Base-by-base conservation (phyloP, 2,888 invertebrate species). In the Exephanes ischioxanthus region DNA sequence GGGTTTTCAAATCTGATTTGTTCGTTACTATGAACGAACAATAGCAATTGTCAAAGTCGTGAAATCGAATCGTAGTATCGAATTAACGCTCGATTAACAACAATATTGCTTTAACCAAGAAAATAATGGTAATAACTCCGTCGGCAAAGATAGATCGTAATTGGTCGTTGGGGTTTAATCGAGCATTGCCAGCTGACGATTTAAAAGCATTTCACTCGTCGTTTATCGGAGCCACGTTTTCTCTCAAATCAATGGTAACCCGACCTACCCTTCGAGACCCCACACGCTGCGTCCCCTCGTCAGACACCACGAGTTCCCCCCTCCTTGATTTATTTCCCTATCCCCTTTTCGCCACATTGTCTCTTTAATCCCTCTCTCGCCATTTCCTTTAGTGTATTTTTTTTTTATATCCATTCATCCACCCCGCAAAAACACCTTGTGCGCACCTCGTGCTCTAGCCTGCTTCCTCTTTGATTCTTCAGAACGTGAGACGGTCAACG, bases 401-500 rank as follows among this genome's bases (percentile, higher is more conserved):
- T 30, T 68, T 41, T 45, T 78, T 22, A 1, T 33, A 3, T 71
- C 48, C 41, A 7, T 75, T 61, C n/a, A 75, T 72, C 73, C 67
- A 48, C 48, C 48, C 67, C 63, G 45, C 63, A 41, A 76, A 61
- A 71, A 80, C 48, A 72, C 70, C 76, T 76, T 85, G 53, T 83
- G 80, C 82, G 79, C 75, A 80, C 83, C 85, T 80, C 83, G 85
- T 86, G 80, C 67, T 83, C 77, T 85, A 85, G 85, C 83, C 80
- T 86, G 77, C 80, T 86, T 86, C 83, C 83, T 86, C 86, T 86
- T 86, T 86, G 86, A 86, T 86, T 86, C 86, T 86, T 86, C 86
- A 86, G 86, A 86, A 86, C 86, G 86, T 68, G 86, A 86, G 86
- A 86, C 86, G 83, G 86, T 86, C 86, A 86, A 86, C 86, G 86